Evolutionary conservation across 2,888 invertebrate species (phyloP).

Genomic region (Cantharis lateralis): DNA sequence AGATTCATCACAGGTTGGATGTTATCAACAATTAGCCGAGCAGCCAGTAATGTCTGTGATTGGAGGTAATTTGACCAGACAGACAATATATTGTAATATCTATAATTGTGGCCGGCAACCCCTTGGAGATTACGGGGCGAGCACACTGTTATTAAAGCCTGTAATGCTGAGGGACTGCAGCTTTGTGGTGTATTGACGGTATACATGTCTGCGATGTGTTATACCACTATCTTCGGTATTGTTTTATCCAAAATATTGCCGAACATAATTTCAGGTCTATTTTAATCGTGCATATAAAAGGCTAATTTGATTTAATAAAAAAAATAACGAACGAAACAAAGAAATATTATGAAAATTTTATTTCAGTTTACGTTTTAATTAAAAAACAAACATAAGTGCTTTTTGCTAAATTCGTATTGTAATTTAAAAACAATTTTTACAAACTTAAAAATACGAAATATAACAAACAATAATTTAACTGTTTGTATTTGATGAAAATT

Average conservation of each 20-base stretch:
- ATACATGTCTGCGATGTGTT: constrained; percentile 11
- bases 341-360: neutral
- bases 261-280: neutral
- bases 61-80: constrained; percentile 51
- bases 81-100: constrained; percentile 53
- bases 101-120: constrained; percentile 51
- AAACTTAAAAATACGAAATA: neutral
- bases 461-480: constrained; percentile 8
- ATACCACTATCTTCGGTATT: neutral
- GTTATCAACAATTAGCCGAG: constrained; percentile 51
- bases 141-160: constrained; percentile 45
- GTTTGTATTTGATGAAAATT: constrained; percentile 21
- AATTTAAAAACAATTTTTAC: neutral
- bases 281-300: neutral
- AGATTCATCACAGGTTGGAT: constrained; percentile 47
- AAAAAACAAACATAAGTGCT: neutral
- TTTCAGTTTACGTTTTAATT: neutral
- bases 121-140: constrained; percentile 48
- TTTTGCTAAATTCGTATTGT: neutral
- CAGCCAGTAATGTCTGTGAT: constrained; percentile 50
- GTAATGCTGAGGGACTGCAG: constrained; percentile 34
- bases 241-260: neutral
- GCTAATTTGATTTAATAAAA: neutral
- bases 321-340: neutral
- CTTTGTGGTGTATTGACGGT: constrained; percentile 28